Evolutionary conservation across 2,888 invertebrate genomes (phyloP).

Genomic region (Agriopis aurantiaria): DNA sequence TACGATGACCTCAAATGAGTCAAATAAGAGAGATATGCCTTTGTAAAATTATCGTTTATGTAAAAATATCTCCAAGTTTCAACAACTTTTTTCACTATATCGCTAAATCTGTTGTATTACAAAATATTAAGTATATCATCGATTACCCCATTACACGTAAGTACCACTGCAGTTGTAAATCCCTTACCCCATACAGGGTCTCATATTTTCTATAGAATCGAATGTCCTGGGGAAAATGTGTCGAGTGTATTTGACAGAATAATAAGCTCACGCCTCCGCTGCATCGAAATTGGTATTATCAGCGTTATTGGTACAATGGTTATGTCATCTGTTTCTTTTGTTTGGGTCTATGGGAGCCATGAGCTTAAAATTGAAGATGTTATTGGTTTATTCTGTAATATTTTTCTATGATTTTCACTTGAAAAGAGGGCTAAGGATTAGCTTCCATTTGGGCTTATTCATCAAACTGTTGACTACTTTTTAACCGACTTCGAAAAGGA

Average conservation of each 20-base stretch:
- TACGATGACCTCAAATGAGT: too few relatives aligned
- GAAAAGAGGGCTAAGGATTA: background rate
- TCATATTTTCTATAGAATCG: constrained; percentile 42
- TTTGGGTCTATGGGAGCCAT: constrained; percentile 26
- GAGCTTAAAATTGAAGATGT: background rate
- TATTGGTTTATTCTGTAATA: background rate
- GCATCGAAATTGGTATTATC: constrained; percentile 69
- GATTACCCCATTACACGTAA: constrained; percentile 18
- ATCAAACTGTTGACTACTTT: background rate
- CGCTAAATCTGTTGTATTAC: background rate
- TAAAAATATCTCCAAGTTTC: too few relatives aligned
- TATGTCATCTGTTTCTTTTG: constrained; percentile 49
- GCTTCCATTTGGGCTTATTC: background rate
- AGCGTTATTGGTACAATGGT: constrained; percentile 63
- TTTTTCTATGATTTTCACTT: background rate
- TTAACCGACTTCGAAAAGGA: too few relatives aligned
- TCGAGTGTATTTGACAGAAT: constrained; percentile 80
- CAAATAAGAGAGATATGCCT: too few relatives aligned
- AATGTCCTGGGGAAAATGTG: constrained; percentile 56
- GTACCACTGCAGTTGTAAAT: constrained; percentile 27
- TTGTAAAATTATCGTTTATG: too few relatives aligned
- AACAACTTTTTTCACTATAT: too few relatives aligned
- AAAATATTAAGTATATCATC: background rate
- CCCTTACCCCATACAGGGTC: constrained; percentile 37
- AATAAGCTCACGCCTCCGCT: constrained; percentile 79